phyloP scores from a whole-genome alignment of 1,140 invertebrate species.

The Listronotus bonariensis region DNA sequence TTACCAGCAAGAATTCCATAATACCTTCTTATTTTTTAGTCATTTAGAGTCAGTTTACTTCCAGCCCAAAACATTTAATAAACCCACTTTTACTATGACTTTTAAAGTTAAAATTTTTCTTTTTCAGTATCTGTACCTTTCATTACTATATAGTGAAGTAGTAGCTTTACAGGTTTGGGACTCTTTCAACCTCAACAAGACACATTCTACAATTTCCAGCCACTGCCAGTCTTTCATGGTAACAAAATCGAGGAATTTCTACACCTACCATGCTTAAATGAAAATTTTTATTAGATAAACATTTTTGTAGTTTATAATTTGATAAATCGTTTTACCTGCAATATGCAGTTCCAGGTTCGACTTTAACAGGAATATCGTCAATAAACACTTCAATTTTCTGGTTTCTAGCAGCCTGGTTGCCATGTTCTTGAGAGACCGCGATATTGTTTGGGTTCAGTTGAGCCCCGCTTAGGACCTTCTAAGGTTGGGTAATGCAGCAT shows the following conservation, averaged over 20 bases:
- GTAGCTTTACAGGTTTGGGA: conserved; percentile 95
- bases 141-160: conserved; percentile 99
- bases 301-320: neutral
- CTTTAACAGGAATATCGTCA: conserved; percentile 93
- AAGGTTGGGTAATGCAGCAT: conserved; percentile 52
- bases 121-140: conserved; percentile 71
- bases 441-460: conserved; percentile 48
- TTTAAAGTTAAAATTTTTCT: conserved; percentile 9
- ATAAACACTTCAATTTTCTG: conserved; percentile 95
- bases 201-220: conserved; percentile 99
- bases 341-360: conserved; percentile 96
- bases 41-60: conserved; percentile 94
- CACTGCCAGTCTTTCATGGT: conserved; percentile 96
- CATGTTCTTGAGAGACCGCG: conserved; percentile 34
- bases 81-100: too few species aligned
- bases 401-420: conserved; percentile 57
- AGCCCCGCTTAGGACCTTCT: conserved; percentile 47
- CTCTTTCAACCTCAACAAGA: conserved; percentile 96
- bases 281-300: conserved; percentile 2
- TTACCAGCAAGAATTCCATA: conserved; percentile 98
- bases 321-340: conserved; percentile 68
- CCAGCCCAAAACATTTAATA: conserved; percentile 61
- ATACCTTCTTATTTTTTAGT: conserved; percentile 95
- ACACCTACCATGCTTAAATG: conserved; percentile 89
- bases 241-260: conserved; percentile 99